A percentile compares a stretch with the other conserved stretches of the same genome.
phyloP scores from a whole-genome alignment of 2,888 invertebrate species.

The Limulus polyphemus region DNA sequence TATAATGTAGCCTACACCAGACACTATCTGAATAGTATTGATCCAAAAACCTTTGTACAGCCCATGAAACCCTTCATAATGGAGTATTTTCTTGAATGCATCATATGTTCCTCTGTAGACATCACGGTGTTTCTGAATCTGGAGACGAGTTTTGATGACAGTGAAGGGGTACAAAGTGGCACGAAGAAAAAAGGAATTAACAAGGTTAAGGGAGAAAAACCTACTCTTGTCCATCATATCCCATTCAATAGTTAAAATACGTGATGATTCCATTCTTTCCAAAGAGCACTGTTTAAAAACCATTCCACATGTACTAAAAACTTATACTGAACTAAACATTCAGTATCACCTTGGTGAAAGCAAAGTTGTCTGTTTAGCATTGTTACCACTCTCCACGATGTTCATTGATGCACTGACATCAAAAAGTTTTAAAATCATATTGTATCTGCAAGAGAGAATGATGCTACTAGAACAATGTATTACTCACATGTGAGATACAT shows the following conservation, averaged over 20 bases:
- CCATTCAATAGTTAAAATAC: constrained; percentile 74
- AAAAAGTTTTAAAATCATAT: too few relatives aligned
- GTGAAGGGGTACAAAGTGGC: constrained; percentile 77
- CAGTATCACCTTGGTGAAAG: too few relatives aligned
- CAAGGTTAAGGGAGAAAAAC: constrained; percentile 81
- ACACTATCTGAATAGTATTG: constrained; percentile 59
- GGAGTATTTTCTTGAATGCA: constrained; percentile 74
- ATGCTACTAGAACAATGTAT: too few relatives aligned
- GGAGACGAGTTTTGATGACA: constrained; percentile 85
- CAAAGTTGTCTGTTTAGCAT: too few relatives aligned
- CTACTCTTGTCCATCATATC: constrained; percentile 91
- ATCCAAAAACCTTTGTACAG: constrained; percentile 92
- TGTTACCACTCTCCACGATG: too few relatives aligned
- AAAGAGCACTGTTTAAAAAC: constrained; percentile 2
- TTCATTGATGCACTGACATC: too few relatives aligned
- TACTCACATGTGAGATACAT: too few relatives aligned
- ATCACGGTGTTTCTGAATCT: constrained; percentile 67
- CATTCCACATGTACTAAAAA: too few relatives aligned
- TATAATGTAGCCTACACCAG: constrained; percentile 54
- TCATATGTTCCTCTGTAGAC: constrained; percentile 59
- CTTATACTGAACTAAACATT: too few relatives aligned
- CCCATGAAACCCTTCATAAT: constrained; percentile 67
- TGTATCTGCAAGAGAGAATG: too few relatives aligned
- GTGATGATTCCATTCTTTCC: constrained; percentile 12
- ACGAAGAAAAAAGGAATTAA: constrained; percentile 68